Conservation (phyloP, 2,113 vertebrate genomes). For the Amphiprion ocellaris region DNA sequence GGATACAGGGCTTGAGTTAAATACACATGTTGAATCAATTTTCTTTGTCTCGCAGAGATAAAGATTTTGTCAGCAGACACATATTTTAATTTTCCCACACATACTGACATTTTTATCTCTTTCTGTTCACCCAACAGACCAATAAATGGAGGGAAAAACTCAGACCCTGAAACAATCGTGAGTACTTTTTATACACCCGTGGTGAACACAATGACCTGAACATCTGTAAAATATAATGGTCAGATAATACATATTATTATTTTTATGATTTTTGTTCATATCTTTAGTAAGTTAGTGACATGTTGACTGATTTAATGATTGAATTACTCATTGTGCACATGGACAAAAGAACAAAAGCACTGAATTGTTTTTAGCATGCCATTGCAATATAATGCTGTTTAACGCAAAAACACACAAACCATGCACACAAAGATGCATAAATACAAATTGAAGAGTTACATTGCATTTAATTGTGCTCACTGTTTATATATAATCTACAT, state of each 20-base stretch:
- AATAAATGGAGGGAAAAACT: neutral
- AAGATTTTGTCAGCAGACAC: neutral
- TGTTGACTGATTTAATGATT: neutral
- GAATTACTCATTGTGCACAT: neutral
- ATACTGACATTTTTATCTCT: constrained; percentile 1
- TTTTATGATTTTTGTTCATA: neutral
- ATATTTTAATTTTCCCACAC: neutral
- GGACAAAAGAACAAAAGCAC: neutral
- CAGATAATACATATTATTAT: neutral
- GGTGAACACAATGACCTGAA: neutral
- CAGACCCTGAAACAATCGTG: constrained; percentile 11
- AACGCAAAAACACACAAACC: neutral
- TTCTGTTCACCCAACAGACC: constrained; percentile 22
- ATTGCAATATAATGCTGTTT: neutral
- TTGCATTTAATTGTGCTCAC: too few species aligned
- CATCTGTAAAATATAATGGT: constrained; percentile 10
- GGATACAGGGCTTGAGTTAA: constrained; percentile 31
- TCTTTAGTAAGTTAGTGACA: neutral
- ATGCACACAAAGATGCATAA: neutral
- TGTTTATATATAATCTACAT: neutral
- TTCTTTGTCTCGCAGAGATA: constrained; percentile 17
- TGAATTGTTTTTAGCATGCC: neutral
- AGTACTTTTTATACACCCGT: constrained; percentile 9
- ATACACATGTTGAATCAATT: constrained; percentile 15
- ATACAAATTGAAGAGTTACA: neutral